phyloP scores from a whole-genome alignment of 2,888 invertebrate species.

The Bombyx huttoni region DNA sequence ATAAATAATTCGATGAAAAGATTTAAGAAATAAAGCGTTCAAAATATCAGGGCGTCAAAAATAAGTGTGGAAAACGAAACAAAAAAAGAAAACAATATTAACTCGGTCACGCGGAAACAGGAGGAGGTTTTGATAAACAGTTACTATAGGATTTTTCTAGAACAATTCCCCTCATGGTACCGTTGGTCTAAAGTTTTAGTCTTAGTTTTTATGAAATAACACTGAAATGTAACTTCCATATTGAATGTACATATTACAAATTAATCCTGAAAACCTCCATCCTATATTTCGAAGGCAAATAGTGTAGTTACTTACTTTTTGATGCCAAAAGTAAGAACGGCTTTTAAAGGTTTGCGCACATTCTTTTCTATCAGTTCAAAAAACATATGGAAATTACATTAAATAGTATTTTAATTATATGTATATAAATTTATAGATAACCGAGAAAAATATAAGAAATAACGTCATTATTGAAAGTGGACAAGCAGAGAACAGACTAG shows the following conservation, averaged over 20 bases:
- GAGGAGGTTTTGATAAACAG: conserved; percentile 57
- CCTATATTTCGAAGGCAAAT: conserved; percentile 8
- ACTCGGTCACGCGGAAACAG: conserved; percentile 56
- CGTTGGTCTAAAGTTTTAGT: background rate
- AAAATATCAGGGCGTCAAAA: conserved; percentile 56
- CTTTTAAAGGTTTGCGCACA: too few species aligned
- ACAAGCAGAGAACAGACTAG: too few species aligned
- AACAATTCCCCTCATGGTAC: conserved; percentile 60
- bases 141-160: conserved; percentile 25
- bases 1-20: background rate
- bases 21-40: conserved; percentile 2
- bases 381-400: conserved; percentile 50
- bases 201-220: background rate
- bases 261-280: conserved; percentile 19
- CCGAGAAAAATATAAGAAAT: too few species aligned
- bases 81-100: conserved; percentile 27
- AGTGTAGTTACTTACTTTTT: too few species aligned
- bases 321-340: too few species aligned
- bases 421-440: too few species aligned
- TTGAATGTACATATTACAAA: conserved; percentile 9
- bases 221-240: conserved; percentile 50
- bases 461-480: too few species aligned
- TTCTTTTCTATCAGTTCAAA: background rate
- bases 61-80: conserved; percentile 20
- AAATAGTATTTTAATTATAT: background rate